A percentile compares a stretch with the other conserved stretches of the same genome.
These are phyloP conservation scores for Heterotis niloticus DNA, from an alignment of 2,113 vertebrate genomes.

Conservation along the genomic window DNA sequence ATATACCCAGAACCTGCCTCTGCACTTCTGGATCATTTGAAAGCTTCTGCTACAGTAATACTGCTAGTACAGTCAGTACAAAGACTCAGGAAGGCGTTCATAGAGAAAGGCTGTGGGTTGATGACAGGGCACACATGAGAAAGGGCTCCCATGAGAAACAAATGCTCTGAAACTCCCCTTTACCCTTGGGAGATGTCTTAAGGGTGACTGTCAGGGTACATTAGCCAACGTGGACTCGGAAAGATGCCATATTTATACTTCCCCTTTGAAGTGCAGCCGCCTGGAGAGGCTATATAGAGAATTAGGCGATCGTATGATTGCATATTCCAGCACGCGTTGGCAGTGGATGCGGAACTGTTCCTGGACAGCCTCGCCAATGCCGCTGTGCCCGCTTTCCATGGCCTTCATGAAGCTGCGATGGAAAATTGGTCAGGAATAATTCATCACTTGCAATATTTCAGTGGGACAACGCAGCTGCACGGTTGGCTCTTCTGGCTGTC, in stretches of 20 bases:
- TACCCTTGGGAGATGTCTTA: constrained; percentile 49
- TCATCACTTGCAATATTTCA: neutral
- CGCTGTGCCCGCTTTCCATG: neutral
- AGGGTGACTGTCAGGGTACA: constrained; percentile 44
- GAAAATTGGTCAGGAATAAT: neutral
- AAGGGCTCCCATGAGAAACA: constrained; percentile 47
- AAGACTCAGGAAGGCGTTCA: no score
- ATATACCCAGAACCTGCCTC: constrained; percentile 38
- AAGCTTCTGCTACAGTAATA: no score
- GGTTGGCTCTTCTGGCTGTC: no score
- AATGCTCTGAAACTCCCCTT: constrained; percentile 51
- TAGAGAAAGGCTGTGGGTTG: no score
- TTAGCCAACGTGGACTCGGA: constrained; percentile 36
- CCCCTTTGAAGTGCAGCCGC: constrained; percentile 59
- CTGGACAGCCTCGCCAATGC: neutral
- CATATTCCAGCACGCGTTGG: constrained; percentile 41
- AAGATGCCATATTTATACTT: constrained; percentile 54
- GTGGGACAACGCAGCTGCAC: no score
- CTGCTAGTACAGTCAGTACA: no score
- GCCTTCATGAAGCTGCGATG: neutral
- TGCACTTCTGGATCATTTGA: no score
- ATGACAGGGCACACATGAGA: no score
- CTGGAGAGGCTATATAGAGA: constrained; percentile 49
- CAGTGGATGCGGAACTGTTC: constrained; percentile 22
- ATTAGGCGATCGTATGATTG: constrained; percentile 54